These are phyloP conservation scores for Kryptolebias marmoratus DNA, from an alignment of 2,113 vertebrate species.

Conservation along the genomic window DNA sequence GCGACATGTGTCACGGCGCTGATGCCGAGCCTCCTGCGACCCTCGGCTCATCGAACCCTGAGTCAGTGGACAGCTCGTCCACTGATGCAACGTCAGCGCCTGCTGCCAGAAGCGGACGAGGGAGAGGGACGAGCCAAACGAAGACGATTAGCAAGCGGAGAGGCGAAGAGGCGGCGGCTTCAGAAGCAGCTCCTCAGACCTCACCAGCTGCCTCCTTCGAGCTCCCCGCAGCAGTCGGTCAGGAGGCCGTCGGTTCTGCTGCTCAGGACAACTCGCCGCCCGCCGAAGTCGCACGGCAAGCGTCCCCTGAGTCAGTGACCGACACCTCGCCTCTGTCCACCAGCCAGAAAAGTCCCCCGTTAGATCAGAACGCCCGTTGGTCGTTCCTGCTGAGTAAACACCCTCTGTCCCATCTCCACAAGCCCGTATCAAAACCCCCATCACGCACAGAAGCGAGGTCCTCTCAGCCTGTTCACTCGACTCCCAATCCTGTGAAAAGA, in stretches of 20 bases:
- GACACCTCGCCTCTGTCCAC: not conserved
- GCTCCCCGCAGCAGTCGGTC: not conserved
- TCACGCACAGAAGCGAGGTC: not conserved
- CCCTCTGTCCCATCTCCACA: conserved; percentile 32
- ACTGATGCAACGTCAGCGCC: conserved; percentile 38
- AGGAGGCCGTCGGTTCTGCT: not conserved
- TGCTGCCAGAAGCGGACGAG: not conserved
- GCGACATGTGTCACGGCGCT: not conserved
- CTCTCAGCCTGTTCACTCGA: conserved; percentile 8
- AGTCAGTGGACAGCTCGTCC: not conserved
- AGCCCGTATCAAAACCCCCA: not conserved
- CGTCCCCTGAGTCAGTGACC: conserved; percentile 12
- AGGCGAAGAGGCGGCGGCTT: not conserved
- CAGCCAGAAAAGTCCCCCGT: not conserved
- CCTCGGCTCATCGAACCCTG: not conserved
- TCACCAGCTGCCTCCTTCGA: not conserved
- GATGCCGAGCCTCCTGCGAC: not conserved
- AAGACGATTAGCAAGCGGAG: not conserved
- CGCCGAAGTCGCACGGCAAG: not conserved
- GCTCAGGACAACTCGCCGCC: not conserved
- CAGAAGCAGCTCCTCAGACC: not conserved
- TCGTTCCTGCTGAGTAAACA: conserved; percentile 75
- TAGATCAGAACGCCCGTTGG: conserved; percentile 45
- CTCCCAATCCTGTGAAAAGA: conserved; percentile 55
- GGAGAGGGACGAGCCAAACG: not conserved